Evolutionary conservation across 2,113 vertebrate species (phyloP), one percentile per base, ranked within the genome.

Genomic region (Baryphthengus martii): DNA sequence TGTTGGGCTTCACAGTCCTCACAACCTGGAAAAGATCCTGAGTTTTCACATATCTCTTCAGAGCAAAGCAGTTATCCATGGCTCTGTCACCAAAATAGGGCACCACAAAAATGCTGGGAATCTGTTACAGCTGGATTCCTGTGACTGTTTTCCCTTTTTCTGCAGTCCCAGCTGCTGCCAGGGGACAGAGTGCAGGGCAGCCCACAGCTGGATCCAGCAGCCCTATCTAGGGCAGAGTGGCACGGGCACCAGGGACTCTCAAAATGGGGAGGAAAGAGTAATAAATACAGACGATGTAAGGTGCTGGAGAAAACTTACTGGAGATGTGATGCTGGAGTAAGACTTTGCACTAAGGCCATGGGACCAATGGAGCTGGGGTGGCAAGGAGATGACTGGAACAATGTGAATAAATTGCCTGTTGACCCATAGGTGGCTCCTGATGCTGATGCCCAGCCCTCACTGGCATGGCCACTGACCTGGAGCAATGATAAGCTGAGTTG

Each of bases 101-200:
- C 75, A 84, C 75, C 88, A 75, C 79, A 94, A 96, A 96, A 94
- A 94, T 86, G 76, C 10, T 11, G 72, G 79, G 90, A 88, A 95
- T 91, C 75, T 77, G 58, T 89, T 15, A 74, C 80, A 91, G 56
- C 12, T 40, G 17, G 78, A 89, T 66, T 89, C 85, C 74, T 91
- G 49, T 1, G 3, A 75, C 1, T 2, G 68, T 52, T 89, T 59
- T 77, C 59, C 67, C 61, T 88, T 73, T 35, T 82, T 49, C 71
- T 97, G 93, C 93, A 94, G 45, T 96, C 73, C 94, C 91, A 67
- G 47, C 44, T 42, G 70, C 79, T 81, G 81, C 91, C 96, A 96
- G 93, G 76, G 94, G 90, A 95, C 84, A 90, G 95, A 90, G 94
- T 1, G 7, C 73, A 83, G 78, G 71, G 58, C 67, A 91, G 62